phyloP scores from a whole-genome alignment of 1,140 invertebrate species.

The Odontomachus brunneus region DNA sequence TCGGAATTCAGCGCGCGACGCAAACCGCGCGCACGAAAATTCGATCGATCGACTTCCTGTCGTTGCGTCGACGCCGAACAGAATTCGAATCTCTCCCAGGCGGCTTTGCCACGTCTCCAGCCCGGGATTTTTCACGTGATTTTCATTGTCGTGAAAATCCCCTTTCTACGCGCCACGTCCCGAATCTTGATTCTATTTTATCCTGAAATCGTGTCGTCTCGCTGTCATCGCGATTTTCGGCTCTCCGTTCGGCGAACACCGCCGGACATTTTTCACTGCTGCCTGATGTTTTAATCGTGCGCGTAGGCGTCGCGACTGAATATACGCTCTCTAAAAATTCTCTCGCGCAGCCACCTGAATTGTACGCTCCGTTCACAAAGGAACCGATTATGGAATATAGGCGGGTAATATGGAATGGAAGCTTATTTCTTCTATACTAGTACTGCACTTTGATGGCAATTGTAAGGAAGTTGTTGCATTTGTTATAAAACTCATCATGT shows the following conservation, averaged over 20 bases:
- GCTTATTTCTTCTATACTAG: no score
- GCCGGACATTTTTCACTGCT: background rate
- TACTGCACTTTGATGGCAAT: no score
- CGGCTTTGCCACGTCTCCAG: slow-evolving; percentile 43
- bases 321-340: no score
- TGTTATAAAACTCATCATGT: no score
- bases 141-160: slow-evolving; percentile 57
- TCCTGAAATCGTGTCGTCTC: slow-evolving; percentile 45
- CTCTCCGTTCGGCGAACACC: no score
- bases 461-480: no score
- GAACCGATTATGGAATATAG: no score
- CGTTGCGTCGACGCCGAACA: slow-evolving; percentile 43
- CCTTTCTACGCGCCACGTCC: slow-evolving; percentile 23
- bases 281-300: slow-evolving; percentile 1
- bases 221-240: slow-evolving; percentile 20
- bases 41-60: slow-evolving; percentile 63
- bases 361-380: no score
- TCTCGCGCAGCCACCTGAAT: no score
- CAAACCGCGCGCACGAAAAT: slow-evolving; percentile 32
- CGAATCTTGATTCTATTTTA: slow-evolving; percentile 54
- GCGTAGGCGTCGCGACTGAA: no score
- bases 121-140: slow-evolving; percentile 41
- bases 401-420: no score
- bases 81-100: slow-evolving; percentile 55
- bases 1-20: slow-evolving; percentile 48